Evolutionary conservation across 2,113 vertebrate species (phyloP), one percentile per base, ranked within the genome.

Genomic region (Illadopsis cleaveri): DNA sequence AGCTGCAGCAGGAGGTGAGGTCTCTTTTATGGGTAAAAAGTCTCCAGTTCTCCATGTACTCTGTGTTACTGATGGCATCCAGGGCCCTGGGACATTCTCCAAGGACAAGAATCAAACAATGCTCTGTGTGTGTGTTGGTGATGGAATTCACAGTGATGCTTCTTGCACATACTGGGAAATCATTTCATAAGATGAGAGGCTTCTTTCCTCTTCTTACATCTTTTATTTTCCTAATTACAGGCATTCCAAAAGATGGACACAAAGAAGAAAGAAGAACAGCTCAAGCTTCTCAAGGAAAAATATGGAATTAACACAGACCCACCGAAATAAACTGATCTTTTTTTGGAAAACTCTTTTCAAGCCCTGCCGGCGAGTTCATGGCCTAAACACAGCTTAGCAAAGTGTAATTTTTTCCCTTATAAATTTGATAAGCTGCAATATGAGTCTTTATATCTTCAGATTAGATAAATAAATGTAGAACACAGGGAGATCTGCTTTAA

Each of bases 241-340:
- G 99, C 99, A 57, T 99, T 99, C 98, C 99, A 99, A 96, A 99
- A 99, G 97, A 99, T 99, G 99, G 99, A 99, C 98, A 99, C 99
- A 92, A 99, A 99, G 98, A 99, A 99, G 97, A 99, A 99, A 97
- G 99, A 99, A 82, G 99, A 99, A 89, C 99, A 99, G 97, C 96
- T 99, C 95, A 99, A 99, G 89, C 98, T 99, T 96, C 98, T 99
- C 70, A 99, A 99, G 96, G 99, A 99, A 88, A 99, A 99, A 98
- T 99, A 99, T 0, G 99, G 99, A 86, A 99, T 99, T 98, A 99
- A 99, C 96, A 99, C 99, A 83, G 99, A 99, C 58, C 99, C 99
- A 51, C 99, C 99, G 44, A 99, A 99, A 97, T 99, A 98, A 98
- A 85, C 47, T 35, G 70, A 51, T 47, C 6, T 31, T 23, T 48